Conservation (phyloP, 2,113 vertebrate species). For the Peromyscus polionotus region DNA sequence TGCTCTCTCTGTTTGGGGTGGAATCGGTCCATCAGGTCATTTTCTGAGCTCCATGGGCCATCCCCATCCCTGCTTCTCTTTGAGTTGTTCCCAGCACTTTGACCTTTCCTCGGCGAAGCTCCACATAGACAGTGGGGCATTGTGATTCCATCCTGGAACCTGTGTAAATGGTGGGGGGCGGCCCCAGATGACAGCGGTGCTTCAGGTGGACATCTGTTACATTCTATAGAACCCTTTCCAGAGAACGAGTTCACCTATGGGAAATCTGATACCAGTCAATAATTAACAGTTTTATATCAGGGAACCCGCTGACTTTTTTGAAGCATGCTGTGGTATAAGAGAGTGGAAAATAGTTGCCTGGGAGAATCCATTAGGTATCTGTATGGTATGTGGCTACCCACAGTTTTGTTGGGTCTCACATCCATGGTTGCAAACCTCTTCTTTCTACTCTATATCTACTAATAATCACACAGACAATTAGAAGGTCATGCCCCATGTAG, state of each 20-base stretch:
- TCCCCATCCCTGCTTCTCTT: neutral
- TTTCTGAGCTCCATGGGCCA: neutral
- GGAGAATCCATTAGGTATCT: neutral
- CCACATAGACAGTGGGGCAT: fast-evolving
- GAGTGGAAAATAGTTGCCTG: neutral
- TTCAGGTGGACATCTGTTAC: neutral
- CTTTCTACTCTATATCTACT: neutral
- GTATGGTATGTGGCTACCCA: neutral
- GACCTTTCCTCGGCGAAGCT: constrained; percentile 19
- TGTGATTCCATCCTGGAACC: neutral
- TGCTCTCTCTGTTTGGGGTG: constrained; percentile 29
- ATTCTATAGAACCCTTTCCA: neutral
- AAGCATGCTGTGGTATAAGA: neutral
- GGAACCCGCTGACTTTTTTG: neutral
- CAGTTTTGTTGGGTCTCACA: neutral
- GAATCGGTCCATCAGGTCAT: neutral
- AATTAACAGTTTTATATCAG: neutral
- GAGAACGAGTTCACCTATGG: neutral
- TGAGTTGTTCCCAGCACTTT: constrained; percentile 12
- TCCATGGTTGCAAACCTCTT: neutral
- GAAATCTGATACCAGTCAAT: neutral
- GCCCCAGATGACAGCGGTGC: neutral
- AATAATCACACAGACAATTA: neutral
- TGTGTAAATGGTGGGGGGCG: neutral
- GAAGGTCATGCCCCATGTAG: neutral